Evolutionary conservation across 2,888 invertebrate genomes (phyloP).

Genomic region (Plemyria rubiginata): DNA sequence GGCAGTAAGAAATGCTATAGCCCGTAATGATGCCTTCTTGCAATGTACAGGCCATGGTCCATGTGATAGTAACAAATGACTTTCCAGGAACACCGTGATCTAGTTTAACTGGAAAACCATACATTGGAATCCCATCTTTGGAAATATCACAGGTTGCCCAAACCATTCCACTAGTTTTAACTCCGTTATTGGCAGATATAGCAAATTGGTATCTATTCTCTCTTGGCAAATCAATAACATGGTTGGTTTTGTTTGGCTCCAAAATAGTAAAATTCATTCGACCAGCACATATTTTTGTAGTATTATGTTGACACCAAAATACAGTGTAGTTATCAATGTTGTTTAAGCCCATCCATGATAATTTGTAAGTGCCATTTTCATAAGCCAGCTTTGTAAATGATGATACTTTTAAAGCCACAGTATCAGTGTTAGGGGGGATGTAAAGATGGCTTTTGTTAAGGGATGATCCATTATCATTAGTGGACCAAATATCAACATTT

Average conservation of each 20-base stretch:
- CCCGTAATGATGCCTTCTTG: conserved; percentile 89
- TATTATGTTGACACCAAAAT: conserved; percentile 88
- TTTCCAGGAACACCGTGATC: conserved; percentile 67
- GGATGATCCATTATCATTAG: conserved; percentile 86
- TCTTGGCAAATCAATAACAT: conserved; percentile 85
- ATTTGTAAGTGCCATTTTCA: conserved; percentile 88
- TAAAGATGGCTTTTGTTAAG: conserved; percentile 82
- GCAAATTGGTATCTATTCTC: conserved; percentile 90
- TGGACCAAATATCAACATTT: conserved; percentile 85
- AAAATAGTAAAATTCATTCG: conserved; percentile 74
- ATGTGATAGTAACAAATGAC: conserved; percentile 84
- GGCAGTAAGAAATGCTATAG: conserved; percentile 91
- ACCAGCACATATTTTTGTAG: conserved; percentile 81
- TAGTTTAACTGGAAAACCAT: conserved; percentile 77
- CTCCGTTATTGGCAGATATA: conserved; percentile 89
- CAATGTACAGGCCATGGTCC: conserved; percentile 91
- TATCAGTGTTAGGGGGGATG: conserved; percentile 84
- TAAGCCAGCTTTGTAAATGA: conserved; percentile 90
- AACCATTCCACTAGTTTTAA: conserved; percentile 91
- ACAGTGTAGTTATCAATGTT: conserved; percentile 89
- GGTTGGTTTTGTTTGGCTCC: conserved; percentile 66
- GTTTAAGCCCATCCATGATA: conserved; percentile 89
- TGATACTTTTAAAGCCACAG: conserved; percentile 70
- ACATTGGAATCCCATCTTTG: conserved; percentile 78
- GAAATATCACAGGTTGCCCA: conserved; percentile 90